Percentiles rank a stretch among this genome's conserved stretches.
Evolutionary conservation across 2,797 vertebrate species (phyloP).

Genomic region (Xerus rutilus): DNA sequence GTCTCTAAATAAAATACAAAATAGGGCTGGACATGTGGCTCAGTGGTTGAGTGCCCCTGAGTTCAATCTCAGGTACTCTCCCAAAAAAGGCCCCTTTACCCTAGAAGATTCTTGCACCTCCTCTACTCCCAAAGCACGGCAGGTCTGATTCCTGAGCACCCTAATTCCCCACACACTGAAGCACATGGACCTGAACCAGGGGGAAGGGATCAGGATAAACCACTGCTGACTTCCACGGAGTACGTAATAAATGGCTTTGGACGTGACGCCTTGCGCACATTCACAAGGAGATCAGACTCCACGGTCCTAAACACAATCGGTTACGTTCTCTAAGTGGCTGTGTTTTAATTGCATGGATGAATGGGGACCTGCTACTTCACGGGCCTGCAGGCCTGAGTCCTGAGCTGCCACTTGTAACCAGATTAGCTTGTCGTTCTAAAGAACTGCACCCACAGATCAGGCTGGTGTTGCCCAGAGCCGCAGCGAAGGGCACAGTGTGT

Average conservation of each 20-base stretch:
- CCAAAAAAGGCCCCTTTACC: background rate
- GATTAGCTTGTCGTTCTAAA: background rate
- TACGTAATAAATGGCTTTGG: conserved; percentile 1
- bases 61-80: too few relatives aligned
- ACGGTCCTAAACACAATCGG: background rate
- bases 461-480: background rate
- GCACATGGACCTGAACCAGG: background rate
- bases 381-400: background rate
- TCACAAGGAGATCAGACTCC: background rate
- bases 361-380: background rate
- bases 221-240: background rate
- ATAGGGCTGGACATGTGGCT: too few relatives aligned
- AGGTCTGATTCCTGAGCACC: background rate
- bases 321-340: background rate
- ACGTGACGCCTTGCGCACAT: background rate
- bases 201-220: accelerated
- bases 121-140: background rate
- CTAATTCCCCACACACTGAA: background rate
- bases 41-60: too few relatives aligned
- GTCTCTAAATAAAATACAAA: too few relatives aligned
- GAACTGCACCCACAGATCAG: background rate
- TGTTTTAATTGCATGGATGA: background rate
- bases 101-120: background rate
- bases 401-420: background rate
- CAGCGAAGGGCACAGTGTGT: background rate